phyloP scores from a whole-genome alignment of 2,888 invertebrate species.

The Epinotia brunnichana region DNA sequence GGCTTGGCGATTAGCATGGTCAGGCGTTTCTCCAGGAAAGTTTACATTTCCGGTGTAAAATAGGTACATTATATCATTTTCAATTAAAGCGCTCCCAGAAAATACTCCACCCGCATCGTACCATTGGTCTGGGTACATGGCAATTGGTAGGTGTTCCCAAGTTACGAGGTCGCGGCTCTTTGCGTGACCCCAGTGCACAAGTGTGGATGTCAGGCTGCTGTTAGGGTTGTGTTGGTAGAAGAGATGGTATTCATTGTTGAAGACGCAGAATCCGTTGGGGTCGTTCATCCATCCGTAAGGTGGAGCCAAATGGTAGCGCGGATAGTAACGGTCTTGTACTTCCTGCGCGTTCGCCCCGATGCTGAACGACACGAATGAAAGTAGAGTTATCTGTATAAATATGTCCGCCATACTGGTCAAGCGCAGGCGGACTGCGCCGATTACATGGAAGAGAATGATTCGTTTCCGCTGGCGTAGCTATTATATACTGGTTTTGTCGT shows the following conservation, averaged over 20 bases:
- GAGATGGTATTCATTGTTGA: constrained; percentile 70
- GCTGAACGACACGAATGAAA: constrained; percentile 51
- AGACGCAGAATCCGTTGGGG: constrained; percentile 79
- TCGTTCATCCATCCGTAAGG: constrained; percentile 81
- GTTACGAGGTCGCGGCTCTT: constrained; percentile 72
- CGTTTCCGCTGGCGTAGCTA: constrained; percentile 44
- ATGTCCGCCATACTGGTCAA: constrained; percentile 46
- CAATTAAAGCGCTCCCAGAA: constrained; percentile 76
- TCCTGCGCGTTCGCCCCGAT: constrained; percentile 42
- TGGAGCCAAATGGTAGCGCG: constrained; percentile 69
- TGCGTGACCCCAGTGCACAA: constrained; percentile 81
- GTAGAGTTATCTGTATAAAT: constrained; percentile 47
- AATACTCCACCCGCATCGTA: constrained; percentile 74
- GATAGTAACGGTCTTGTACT: constrained; percentile 57
- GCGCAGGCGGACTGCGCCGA: constrained; percentile 22
- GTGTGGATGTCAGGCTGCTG: constrained; percentile 62
- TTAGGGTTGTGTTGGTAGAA: constrained; percentile 80
- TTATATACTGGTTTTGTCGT: constrained; percentile 52
- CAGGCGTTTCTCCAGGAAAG: constrained; percentile 56
- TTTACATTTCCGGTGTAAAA: constrained; percentile 74
- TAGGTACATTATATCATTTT: constrained; percentile 64
- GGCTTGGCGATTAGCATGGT: constrained; percentile 65
- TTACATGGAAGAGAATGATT: constrained; percentile 48
- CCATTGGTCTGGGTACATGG: constrained; percentile 70
- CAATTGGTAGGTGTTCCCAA: constrained; percentile 77